Base-by-base conservation (phyloP, 1,140 invertebrate species). In the Drosophila littoralis region DNA sequence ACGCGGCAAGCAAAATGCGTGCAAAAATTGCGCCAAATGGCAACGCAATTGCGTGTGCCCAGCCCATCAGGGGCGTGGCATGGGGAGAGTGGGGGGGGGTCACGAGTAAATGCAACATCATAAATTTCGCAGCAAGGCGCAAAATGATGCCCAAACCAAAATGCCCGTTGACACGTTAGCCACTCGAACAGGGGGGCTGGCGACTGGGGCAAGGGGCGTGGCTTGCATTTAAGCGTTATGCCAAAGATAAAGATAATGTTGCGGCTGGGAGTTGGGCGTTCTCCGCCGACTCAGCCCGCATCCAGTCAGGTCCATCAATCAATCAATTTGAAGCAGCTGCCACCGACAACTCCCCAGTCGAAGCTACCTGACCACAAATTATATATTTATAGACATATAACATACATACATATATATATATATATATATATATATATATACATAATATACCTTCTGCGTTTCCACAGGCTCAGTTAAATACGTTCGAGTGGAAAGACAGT, bases 31-130 rank as follows among this genome's bases (percentile, higher is more conserved):
- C 22, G 22, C 22, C 22, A 22, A 75, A 64, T 60, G 71, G 42
- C 71, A 69, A 71, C 60, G 78, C 77, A 75, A 75, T 71, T 65
- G 78, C 71, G 65, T 70, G 77, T 80, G 22, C 22, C 22, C 22
- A 70, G 55, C 17, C 55, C 38, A 10, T 22, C 43, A 17, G n/a
- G 2, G 46, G 3, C 10, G 12, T 3, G 17, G 33, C n/a, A 9
- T 28, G 35, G 22, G 22, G 2, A 8, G 61, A 13, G 9, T 9
- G 17, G 9, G 12, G n/a, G 8, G 42, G 38, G 46, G 40, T 61
- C 58, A 45, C 22, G 22, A 28, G 58, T 65, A 71, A 65, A 71
- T 71, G 68, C 68, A 71, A 54, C 70, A 67, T 67, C 64, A 73
- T 73, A 51, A 72, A 66, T 51, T 65, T 66, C 7, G 69, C 38